Evolutionary conservation across 2,797 vertebrate genomes (phyloP), one percentile per base, ranked within the genome.

Genomic region (Hippoglossus hippoglossus): DNA sequence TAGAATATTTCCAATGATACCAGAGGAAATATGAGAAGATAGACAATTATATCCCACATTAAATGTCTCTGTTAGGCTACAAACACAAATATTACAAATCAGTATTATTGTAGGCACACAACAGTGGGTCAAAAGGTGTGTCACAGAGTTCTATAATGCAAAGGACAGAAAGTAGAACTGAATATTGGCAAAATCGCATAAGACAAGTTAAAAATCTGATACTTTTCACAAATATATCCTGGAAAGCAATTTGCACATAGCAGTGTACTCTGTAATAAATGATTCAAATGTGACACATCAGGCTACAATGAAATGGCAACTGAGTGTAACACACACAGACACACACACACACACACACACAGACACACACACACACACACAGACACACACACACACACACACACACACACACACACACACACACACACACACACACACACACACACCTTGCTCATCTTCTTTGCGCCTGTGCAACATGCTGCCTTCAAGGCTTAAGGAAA

Each of bases 401-500:
- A 26, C 54, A 34, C 16, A 47, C 44, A 47, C 46, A n/a, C 7
- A 15, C 39, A 41, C 39, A 46, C 44, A 46, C 44, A 19, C 44
- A 46, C 44, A 47, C 44, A 47, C 46, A n/a, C 7, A 49, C 24
- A 25, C 13, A 6, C 22, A 21, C 56, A n/a, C 50, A 12, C 47
- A 39, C 31, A 26, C 54, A 34, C 16, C 8, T 53, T 55, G 15
- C 22, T 28, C 13, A 1, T 46, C 21, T 18, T 44, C 6, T 9
- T 9, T 12, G 26, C 16, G 84, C 79, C 18, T 75, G 81, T 61
- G 84, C 70, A 3, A 49, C 7, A 70, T 64, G 83, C 16, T 78
- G 70, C 80, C 50, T 81, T 86, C 77, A 76, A 0, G 50, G 41
- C 21, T 1, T 41, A 11, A 11, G 7, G 55, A 59, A 57, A 65